These are phyloP conservation scores for Antennarius striatus DNA, from an alignment of 2,113 vertebrate genomes.

Conservation along the genomic window DNA sequence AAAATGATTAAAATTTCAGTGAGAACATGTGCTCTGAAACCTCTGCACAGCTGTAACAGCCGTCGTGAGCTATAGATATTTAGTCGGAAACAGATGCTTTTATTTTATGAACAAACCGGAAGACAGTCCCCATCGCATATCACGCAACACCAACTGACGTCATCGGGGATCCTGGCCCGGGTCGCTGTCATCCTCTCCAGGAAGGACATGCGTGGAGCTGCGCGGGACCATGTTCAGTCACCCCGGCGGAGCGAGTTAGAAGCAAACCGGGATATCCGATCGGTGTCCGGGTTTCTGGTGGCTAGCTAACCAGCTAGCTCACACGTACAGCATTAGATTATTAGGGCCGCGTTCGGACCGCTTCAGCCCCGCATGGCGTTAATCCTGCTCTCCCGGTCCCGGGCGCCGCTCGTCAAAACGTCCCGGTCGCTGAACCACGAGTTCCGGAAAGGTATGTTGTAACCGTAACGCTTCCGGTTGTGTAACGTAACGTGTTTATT, in stretches of 20 bases:
- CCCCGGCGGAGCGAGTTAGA: background rate
- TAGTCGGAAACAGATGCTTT: slow-evolving; percentile 3
- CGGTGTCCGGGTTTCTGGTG: background rate
- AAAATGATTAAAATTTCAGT: no score
- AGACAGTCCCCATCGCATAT: accelerated
- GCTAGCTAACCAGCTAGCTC: slow-evolving; percentile 32
- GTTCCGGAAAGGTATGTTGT: slow-evolving; percentile 71
- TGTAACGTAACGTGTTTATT: background rate
- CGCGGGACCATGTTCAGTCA: background rate
- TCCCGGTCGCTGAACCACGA: slow-evolving; percentile 76
- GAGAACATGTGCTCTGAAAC: no score
- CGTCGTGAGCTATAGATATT: no score
- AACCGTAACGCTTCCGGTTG: no score
- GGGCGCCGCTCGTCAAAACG: slow-evolving; percentile 76
- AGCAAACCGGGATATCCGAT: no score
- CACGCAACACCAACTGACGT: slow-evolving; percentile 40
- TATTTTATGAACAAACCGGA: slow-evolving; percentile 39
- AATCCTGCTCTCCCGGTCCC: slow-evolving; percentile 79
- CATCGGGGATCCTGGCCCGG: slow-evolving; percentile 27
- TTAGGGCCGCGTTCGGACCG: slow-evolving; percentile 11
- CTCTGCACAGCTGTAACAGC: no score
- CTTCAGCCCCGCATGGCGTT: slow-evolving; percentile 74
- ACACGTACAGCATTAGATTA: slow-evolving; percentile 10
- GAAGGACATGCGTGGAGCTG: slow-evolving; percentile 45
- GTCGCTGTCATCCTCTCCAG: slow-evolving; percentile 43